These are phyloP conservation scores for Pristionchus mayeri DNA, from an alignment of 2,888 invertebrate species.

Conservation along the genomic window DNA sequence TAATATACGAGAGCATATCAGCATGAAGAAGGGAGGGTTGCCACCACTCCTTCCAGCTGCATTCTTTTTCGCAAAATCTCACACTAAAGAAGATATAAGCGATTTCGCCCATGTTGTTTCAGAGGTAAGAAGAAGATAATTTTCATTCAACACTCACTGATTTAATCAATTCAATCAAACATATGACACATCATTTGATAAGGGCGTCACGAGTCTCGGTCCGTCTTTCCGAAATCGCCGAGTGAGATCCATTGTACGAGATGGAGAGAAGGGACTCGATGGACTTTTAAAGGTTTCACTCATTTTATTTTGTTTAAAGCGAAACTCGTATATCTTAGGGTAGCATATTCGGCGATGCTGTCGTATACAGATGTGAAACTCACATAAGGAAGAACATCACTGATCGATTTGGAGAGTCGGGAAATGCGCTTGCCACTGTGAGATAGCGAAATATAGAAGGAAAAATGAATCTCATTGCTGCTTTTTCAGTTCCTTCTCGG, in stretches of 20 bases:
- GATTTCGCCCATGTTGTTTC: neutral
- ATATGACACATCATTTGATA: neutral
- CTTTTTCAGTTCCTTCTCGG: neutral
- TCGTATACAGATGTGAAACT: neutral
- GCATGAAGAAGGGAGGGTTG: neutral
- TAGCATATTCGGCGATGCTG: neutral
- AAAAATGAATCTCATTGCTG: neutral
- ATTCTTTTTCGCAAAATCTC: neutral
- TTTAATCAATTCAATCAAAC: too few species aligned
- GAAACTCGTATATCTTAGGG: neutral
- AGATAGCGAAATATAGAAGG: neutral
- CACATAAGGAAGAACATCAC: neutral
- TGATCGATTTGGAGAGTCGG: neutral
- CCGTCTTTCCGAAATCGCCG: neutral
- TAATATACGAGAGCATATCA: neutral
- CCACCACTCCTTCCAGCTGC: neutral
- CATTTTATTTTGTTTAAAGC: neutral
- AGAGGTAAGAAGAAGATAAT: neutral
- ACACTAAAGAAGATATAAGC: neutral
- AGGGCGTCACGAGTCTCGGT: neutral
- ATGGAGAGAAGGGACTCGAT: neutral
- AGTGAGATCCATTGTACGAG: neutral
- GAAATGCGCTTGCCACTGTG: neutral
- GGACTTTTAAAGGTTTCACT: neutral
- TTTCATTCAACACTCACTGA: too few species aligned